A percentile compares a stretch with the other conserved stretches of the same genome.
Evolutionary conservation across 2,797 vertebrate genomes (phyloP).

Genomic region (Cottoperca gobio): DNA sequence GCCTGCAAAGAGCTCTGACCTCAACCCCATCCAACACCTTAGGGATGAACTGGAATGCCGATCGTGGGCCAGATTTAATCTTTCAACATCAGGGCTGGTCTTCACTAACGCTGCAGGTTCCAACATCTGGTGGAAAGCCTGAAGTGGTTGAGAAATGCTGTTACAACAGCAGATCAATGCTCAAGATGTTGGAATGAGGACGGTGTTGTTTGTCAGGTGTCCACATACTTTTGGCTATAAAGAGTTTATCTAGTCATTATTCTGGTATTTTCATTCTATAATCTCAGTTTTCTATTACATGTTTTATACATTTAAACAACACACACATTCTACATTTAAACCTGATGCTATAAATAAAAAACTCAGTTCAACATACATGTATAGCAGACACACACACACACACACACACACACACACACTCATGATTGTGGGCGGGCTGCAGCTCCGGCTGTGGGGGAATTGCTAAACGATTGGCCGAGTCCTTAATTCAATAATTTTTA

Average conservation of each 20-base stretch:
- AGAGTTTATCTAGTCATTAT: not conserved
- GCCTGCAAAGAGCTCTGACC: not conserved
- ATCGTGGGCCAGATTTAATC: not conserved
- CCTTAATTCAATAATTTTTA: conserved; percentile 89
- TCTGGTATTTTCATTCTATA: not conserved
- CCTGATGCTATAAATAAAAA: not conserved
- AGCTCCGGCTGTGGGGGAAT: conserved; percentile 80
- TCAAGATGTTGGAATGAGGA: not conserved
- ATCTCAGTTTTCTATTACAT: not conserved
- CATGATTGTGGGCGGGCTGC: not conserved
- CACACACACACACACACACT: conserved; percentile 14
- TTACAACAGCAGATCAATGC: not conserved
- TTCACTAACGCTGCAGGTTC: not conserved
- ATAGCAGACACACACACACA: conserved; percentile 10
- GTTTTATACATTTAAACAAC: not conserved
- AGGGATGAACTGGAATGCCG: fast-evolving
- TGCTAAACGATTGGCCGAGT: conserved; percentile 90
- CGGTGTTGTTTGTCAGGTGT: not conserved
- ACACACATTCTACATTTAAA: not conserved
- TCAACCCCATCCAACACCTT: not conserved
- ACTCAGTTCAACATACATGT: not conserved
- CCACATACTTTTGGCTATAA: not conserved
- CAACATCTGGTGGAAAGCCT: not conserved
- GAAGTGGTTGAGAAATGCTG: not conserved
- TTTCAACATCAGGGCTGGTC: not conserved